phyloP scores from a whole-genome alignment of 2,888 invertebrate genomes.

The Lomographa bimaculata region DNA sequence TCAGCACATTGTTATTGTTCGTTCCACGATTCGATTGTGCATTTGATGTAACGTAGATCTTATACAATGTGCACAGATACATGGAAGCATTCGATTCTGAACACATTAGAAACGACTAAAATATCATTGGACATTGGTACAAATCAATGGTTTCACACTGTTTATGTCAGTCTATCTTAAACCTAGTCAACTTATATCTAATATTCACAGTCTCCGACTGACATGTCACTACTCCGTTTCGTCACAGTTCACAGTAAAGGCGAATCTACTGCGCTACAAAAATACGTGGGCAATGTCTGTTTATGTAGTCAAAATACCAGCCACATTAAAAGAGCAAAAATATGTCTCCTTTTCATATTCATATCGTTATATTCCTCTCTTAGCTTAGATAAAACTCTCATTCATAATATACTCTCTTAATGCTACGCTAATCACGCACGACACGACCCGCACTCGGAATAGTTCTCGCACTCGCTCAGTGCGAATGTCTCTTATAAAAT shows the following conservation, averaged over 20 bases:
- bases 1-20: slow-evolving; percentile 3
- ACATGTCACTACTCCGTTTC: slow-evolving; percentile 54
- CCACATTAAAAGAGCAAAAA: slow-evolving; percentile 78
- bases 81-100: slow-evolving; percentile 13
- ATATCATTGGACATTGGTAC: slow-evolving; percentile 20
- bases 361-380: slow-evolving; percentile 56
- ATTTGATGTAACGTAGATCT: slow-evolving; percentile 7
- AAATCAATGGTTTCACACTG: slow-evolving; percentile 64
- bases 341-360: slow-evolving; percentile 77
- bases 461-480: slow-evolving; percentile 50
- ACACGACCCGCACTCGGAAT: slow-evolving; percentile 57
- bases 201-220: slow-evolving; percentile 76
- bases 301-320: slow-evolving; percentile 71
- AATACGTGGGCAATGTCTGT: slow-evolving; percentile 83
- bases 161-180: slow-evolving; percentile 66
- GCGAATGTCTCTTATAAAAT: slow-evolving; percentile 37
- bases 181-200: slow-evolving; percentile 50
- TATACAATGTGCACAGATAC: not conserved
- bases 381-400: slow-evolving; percentile 63
- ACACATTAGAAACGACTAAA: slow-evolving; percentile 15
- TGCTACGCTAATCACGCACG: slow-evolving; percentile 49
- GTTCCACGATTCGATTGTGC: slow-evolving; percentile 13
- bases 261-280: slow-evolving; percentile 78
- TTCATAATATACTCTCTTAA: slow-evolving; percentile 56
- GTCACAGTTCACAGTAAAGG: slow-evolving; percentile 71